These are phyloP conservation scores for Cerceris rybyensis DNA, from an alignment of 2,888 invertebrate genomes.

Conservation along the genomic window DNA sequence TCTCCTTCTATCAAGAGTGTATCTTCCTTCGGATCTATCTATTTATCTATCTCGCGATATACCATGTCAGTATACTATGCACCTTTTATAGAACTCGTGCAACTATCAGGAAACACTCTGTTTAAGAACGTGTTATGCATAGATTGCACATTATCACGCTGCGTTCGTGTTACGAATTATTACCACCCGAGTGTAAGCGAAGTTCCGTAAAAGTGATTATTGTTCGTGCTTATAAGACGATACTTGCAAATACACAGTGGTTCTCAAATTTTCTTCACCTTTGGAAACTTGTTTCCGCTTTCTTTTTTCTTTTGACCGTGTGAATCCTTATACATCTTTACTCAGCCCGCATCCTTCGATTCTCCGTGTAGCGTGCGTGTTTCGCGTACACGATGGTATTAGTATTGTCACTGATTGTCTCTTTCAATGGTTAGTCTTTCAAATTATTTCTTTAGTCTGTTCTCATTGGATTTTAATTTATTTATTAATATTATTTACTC, in stretches of 20 bases:
- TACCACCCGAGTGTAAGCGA: constrained; percentile 11
- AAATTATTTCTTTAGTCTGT: too few species aligned
- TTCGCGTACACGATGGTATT: background rate
- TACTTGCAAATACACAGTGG: constrained; percentile 22
- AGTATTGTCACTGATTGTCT: too few species aligned
- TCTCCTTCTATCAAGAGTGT: constrained; percentile 30
- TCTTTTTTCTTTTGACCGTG: background rate
- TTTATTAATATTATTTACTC: too few species aligned
- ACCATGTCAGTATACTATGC: constrained; percentile 24
- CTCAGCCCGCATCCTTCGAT: constrained; percentile 42
- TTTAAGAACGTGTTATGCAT: constrained; percentile 12
- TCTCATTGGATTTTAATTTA: too few species aligned
- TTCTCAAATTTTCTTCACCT: constrained; percentile 31
- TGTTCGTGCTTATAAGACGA: constrained; percentile 21
- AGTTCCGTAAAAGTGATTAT: constrained; percentile 38
- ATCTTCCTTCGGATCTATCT: constrained; percentile 32
- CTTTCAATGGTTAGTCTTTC: too few species aligned
- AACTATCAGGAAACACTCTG: background rate
- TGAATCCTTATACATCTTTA: constrained; percentile 15
- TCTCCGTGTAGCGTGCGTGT: constrained; percentile 3
- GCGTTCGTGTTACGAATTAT: constrained; percentile 26
- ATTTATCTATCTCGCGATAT: constrained; percentile 40
- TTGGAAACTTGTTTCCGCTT: constrained; percentile 5
- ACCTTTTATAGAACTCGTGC: constrained; percentile 14
- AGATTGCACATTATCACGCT: constrained; percentile 8